Conservation (phyloP, 2,888 invertebrate species). For the Alviniconcha strummeri region DNA sequence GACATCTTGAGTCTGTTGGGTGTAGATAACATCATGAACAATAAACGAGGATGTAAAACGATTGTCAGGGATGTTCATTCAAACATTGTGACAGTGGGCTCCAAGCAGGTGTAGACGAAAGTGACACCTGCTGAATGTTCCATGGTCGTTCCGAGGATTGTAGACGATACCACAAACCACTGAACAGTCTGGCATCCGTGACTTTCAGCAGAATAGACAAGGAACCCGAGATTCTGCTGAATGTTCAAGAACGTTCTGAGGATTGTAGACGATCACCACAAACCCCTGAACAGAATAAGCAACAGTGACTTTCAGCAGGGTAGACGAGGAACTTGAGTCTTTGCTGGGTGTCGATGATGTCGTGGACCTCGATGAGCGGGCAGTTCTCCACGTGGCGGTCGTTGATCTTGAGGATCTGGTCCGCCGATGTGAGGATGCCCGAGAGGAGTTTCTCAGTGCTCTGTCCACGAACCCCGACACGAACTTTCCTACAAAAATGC, state of each 20-base stretch:
- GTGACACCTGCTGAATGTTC: no score
- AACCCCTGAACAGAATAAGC: not conserved
- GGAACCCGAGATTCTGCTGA: no score
- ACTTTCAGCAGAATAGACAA: no score
- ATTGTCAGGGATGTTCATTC: no score
- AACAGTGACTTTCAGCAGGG: not conserved
- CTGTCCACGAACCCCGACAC: conserved; percentile 32
- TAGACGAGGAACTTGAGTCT: conserved; percentile 25
- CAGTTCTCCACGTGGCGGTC: conserved; percentile 5
- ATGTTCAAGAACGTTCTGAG: no score
- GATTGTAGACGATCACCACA: not conserved
- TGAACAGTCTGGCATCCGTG: not conserved
- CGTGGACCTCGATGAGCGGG: conserved; percentile 12
- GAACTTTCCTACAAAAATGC: conserved; percentile 26
- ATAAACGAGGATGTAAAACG: no score
- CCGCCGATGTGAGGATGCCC: conserved; percentile 26
- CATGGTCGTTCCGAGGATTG: no score
- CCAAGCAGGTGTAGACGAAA: no score
- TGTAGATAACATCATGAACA: no score
- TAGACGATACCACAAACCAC: not conserved
- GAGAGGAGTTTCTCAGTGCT: conserved; percentile 26
- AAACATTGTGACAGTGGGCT: no score
- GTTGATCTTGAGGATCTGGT: conserved; percentile 32
- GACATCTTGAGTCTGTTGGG: no score
- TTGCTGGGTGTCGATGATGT: conserved; percentile 24